Evolutionary conservation across 2,113 vertebrate genomes (phyloP).

Genomic region (Struthidea cinerea): DNA sequence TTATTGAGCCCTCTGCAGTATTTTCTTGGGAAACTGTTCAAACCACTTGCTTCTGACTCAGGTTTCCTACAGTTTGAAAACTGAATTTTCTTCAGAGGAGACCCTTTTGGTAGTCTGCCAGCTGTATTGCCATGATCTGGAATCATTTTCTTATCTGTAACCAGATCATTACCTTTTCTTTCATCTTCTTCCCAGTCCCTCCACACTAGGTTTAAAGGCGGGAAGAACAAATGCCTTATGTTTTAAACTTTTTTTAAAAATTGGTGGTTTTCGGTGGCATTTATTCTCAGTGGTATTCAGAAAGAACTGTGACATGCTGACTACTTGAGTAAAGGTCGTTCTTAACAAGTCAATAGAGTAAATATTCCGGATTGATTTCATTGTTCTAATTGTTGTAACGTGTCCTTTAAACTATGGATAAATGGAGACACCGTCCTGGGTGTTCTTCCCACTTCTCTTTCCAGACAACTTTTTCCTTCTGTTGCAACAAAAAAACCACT

Average conservation of each 20-base stretch:
- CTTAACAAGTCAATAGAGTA: conserved; percentile 18
- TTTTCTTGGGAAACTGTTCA: not conserved
- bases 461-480: not conserved
- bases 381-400: conserved; percentile 31
- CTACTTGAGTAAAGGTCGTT: not conserved
- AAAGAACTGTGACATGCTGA: not conserved
- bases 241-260: not conserved
- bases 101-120: not conserved
- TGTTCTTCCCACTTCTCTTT: not conserved
- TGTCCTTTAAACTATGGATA: conserved; percentile 1
- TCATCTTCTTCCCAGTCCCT: not conserved
- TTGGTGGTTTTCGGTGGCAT: not conserved
- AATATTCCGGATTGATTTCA: conserved; percentile 38
- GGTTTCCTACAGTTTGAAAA: not conserved
- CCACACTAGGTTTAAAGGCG: not conserved
- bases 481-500: not conserved
- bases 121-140: not conserved
- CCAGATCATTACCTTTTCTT: not conserved
- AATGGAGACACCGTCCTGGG: not conserved
- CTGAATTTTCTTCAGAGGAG: not conserved
- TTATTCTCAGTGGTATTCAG: not conserved
- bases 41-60: not conserved
- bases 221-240: not conserved
- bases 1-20: not conserved
- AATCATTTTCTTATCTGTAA: not conserved